Evolutionary conservation across 2,797 vertebrate species (phyloP).

Genomic region (Danio tinwini): DNA sequence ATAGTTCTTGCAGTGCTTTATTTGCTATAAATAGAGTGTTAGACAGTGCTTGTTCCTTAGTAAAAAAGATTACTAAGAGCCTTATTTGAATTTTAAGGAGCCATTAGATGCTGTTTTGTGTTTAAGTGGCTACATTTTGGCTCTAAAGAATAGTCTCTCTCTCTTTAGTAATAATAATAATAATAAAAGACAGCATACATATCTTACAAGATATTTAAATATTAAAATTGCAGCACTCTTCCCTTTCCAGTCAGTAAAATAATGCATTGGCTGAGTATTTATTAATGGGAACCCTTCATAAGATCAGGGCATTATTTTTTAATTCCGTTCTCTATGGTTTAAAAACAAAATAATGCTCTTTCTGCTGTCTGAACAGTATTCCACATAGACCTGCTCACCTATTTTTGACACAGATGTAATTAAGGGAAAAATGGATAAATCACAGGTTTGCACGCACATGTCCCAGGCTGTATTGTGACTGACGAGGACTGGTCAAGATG

Average conservation of each 20-base stretch:
- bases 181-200: conserved; percentile 4
- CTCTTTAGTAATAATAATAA: neutral
- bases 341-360: conserved; percentile 50
- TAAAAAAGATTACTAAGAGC: conserved; percentile 23
- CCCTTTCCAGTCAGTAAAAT: neutral
- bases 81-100: conserved; percentile 36
- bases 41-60: conserved; percentile 1
- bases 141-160: conserved; percentile 1
- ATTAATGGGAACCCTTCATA: conserved; percentile 25
- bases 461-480: conserved; percentile 61
- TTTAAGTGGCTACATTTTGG: conserved; percentile 3
- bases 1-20: conserved; percentile 13
- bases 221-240: neutral
- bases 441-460: conserved; percentile 59
- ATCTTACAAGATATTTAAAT: conserved; percentile 22
- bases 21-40: conserved; percentile 29
- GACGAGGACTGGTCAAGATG: conserved; percentile 54
- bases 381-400: conserved; percentile 57
- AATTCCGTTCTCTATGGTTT: conserved; percentile 51
- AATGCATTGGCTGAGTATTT: conserved; percentile 12
- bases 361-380: conserved; percentile 50
- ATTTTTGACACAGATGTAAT: conserved; percentile 58
- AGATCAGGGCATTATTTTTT: conserved; percentile 39
- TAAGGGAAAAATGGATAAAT: conserved; percentile 64
- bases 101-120: conserved; percentile 1